Evolutionary conservation across 2,113 vertebrate species (phyloP), one percentile per base, ranked within the genome.

Genomic region (Puma concolor): DNA sequence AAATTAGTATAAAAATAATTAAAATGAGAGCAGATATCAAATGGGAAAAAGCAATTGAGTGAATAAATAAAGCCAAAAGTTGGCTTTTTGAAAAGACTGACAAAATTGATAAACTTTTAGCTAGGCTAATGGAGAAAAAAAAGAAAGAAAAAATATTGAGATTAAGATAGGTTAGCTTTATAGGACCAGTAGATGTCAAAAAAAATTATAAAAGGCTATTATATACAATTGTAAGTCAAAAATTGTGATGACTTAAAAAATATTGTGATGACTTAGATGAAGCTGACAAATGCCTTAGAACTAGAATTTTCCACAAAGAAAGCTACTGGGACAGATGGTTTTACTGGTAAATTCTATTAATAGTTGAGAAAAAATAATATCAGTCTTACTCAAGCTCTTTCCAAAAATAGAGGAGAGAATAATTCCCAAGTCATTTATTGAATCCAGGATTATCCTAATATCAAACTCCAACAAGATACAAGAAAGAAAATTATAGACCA

Each of bases 271-370:
- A 63, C 27, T 79, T 71, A 54, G 54, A 36, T 96, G 36, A 88
- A 67, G 50, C 23, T 44, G 21, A 83, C 4, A 36, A 72, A 60
- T 77, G 66, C 48, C 33, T 93, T 66, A 93, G 27, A 93, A 63
- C 27, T 66, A 84, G 60, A 63, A 93, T 50, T 48, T 96, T 89
- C 19, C 63, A 96, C 25, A 77, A 69, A 77, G 38, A 84, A 90
- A 50, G 4, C 27, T 77, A 25, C 19, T 48, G 10, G 66, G 17
- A 74, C 54, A 92, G 29, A 74, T 76, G 15, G 50, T 74, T 96
- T 76, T 36, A 93, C 36, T 93, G 57, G 67, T 66, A 82, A 93
- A 67, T 88, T 88, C n/a, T 82, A 27, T 81, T 67, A 76, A 82
- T 87, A 83, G n/a, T 60, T 85, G 36, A 79, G 71, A 87, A 95